A percentile compares a stretch with the other conserved stretches of the same genome.
Evolutionary conservation across 2,113 vertebrate genomes (phyloP).

Genomic region (Cavia porcellus): DNA sequence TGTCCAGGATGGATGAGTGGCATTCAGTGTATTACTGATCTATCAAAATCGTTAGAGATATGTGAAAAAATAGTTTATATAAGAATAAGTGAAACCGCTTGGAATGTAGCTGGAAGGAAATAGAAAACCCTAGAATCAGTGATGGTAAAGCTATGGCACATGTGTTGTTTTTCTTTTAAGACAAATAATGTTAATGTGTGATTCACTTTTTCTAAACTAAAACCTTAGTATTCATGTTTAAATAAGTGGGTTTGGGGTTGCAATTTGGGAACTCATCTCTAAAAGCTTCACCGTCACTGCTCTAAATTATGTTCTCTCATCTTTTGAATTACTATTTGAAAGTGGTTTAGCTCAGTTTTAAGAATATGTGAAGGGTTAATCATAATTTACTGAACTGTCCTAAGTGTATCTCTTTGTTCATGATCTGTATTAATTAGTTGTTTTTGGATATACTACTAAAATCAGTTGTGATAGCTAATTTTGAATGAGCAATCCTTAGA

Average conservation of each 20-base stretch:
- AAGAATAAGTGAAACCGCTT: conserved; percentile 40
- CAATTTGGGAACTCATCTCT: not conserved
- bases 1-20: not conserved
- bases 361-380: not conserved
- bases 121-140: not conserved
- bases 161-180: not conserved
- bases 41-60: not conserved
- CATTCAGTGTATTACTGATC: not conserved
- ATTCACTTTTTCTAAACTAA: not conserved
- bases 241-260: not conserved
- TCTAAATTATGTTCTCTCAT: not conserved
- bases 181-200: not conserved
- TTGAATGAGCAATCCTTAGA: not conserved
- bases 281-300: not conserved
- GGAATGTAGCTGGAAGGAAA: not conserved
- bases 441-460: not conserved
- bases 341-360: not conserved
- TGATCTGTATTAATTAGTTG: not conserved
- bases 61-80: conserved; percentile 23
- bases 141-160: not conserved
- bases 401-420: not conserved
- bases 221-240: not conserved
- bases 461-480: not conserved
- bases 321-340: conserved; percentile 53
- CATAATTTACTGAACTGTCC: not conserved